Conservation (phyloP, 1,140 invertebrate species). For the Batillaria attramentaria region DNA sequence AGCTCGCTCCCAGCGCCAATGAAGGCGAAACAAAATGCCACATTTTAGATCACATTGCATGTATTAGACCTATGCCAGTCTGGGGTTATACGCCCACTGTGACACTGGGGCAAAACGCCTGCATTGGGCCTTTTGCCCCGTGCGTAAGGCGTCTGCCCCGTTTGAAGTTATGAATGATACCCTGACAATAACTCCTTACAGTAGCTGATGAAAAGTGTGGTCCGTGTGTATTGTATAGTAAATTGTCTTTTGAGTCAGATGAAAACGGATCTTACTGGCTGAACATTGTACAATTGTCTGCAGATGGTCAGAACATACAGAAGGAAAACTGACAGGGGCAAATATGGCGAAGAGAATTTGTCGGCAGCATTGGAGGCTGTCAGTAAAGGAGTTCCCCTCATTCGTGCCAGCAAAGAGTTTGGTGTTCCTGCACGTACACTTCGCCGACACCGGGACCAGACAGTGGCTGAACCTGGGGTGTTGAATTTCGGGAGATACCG, state of each 20-base stretch:
- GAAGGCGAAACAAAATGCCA: slow-evolving; percentile 2
- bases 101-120: not conserved
- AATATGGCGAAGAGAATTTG: not conserved
- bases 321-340: slow-evolving; percentile 3
- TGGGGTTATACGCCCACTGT: not conserved
- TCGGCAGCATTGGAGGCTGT: slow-evolving; percentile 1
- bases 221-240: not conserved
- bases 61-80: not conserved
- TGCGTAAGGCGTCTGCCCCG: not conserved
- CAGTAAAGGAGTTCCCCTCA: not conserved
- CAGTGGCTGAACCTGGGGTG: slow-evolving; percentile 3
- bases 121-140: not conserved
- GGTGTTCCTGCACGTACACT: slow-evolving; percentile 3
- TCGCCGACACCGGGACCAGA: not conserved
- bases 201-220: not conserved
- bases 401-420: not conserved
- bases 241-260: not conserved
- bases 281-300: not conserved
- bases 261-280: not conserved
- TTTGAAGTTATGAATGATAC: not conserved
- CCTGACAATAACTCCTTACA: not conserved
- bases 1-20: not conserved
- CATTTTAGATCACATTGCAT: too few relatives aligned
- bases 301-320: slow-evolving; percentile 4
- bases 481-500: not conserved